Conservation (phyloP, 2,888 invertebrate species). For the Cantharis nigra region DNA sequence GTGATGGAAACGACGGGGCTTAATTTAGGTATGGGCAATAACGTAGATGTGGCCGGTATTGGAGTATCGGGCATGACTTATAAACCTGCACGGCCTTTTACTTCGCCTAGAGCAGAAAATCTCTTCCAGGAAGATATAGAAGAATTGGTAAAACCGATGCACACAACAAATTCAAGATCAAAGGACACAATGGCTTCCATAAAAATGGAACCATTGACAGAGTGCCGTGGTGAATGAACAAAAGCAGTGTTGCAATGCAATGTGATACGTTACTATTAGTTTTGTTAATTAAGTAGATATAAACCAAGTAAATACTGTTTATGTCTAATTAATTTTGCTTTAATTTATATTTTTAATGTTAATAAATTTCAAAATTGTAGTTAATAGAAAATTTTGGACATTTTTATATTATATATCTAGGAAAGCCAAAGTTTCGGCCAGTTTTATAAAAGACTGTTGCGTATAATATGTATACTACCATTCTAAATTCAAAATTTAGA, state of each 20-base stretch:
- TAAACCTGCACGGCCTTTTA: conserved; percentile 66
- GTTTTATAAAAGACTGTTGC: conserved; percentile 70
- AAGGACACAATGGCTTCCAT: conserved; percentile 66
- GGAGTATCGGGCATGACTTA: conserved; percentile 68
- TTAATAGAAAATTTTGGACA: conserved; percentile 52
- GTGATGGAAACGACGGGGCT: conserved; percentile 58
- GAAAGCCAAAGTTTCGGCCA: conserved; percentile 66
- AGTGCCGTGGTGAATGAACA: conserved; percentile 68
- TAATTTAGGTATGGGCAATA: conserved; percentile 53
- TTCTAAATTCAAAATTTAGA: conserved; percentile 56
- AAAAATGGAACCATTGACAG: conserved; percentile 73
- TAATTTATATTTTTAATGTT: conserved; percentile 44
- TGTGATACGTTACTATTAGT: conserved; percentile 56
- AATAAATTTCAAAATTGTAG: conserved; percentile 51
- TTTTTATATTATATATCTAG: conserved; percentile 53
- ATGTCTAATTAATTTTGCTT: conserved; percentile 37
- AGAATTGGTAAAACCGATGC: conserved; percentile 66
- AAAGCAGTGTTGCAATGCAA: conserved; percentile 56
- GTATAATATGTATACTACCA: conserved; percentile 62
- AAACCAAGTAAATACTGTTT: conserved; percentile 11
- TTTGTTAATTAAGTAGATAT: conserved; percentile 34
- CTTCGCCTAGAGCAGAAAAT: conserved; percentile 63
- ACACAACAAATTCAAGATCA: conserved; percentile 54
- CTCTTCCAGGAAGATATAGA: conserved; percentile 68
- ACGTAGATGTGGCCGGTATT: conserved; percentile 60